Base-by-base conservation (phyloP, 2,888 invertebrate genomes). In the Heliconius erato region DNA sequence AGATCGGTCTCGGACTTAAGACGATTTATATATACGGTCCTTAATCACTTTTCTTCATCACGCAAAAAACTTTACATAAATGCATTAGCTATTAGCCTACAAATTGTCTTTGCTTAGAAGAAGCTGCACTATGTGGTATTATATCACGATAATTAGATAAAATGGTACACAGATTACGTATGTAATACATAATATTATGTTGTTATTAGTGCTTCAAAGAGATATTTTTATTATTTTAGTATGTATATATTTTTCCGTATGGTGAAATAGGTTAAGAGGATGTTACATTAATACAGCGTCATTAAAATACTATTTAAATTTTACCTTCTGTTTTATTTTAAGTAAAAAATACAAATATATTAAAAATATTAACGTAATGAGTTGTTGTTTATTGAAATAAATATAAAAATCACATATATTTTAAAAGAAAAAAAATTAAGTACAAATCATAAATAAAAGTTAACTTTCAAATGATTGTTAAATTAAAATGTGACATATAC, bases 61-160 rank as follows among this genome's bases (percentile, higher is more conserved):
- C 28, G 19, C 26, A 28, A 63, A 68, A 32, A 72, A 76, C 19
- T 77, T 81, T 83, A 79, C 77, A 67, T 82, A 83, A 83, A 12
- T 69, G 63, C 35, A 80, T 49, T 63, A 79, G 28, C 59, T 68
- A 81, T 76, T 79, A 80, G n/a, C 77, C 78, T 74, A 80, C 74
- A 80, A 81, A 82, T 68, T 71, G 69, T 79, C 59, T 82, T 82
- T 82, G n/a, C n/a, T n/a, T n/a, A n/a, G 80, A 80, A 28, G 74
- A 76, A 74, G 68, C 78, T 80, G 74, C 74, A 65, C 40, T 68
- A 63, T 68, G 54, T 81, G 68, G 74, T 82, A 80, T 84, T 81
- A 76, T 71, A 65, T 82, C 80, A 84, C 74, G 23, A 26, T 84
- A 84, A 80, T 84, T 79, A 80, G 44, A 65, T 54, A 68, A 81